phyloP scores from a whole-genome alignment of 2,797 vertebrate species.

The Arctocebus calabarensis region DNA sequence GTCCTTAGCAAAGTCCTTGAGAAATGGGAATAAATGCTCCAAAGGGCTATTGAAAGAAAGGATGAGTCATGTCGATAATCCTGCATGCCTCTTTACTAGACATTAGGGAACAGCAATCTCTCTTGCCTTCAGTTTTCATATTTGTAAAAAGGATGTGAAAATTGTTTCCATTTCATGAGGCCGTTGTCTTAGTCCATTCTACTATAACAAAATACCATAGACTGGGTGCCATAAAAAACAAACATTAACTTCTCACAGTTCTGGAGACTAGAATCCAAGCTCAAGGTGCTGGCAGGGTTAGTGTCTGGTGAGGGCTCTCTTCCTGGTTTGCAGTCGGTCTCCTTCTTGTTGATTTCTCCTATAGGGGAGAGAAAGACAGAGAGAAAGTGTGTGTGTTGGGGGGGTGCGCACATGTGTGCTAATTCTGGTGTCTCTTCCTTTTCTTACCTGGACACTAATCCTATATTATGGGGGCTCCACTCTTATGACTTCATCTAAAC shows the following conservation, averaged over 20 bases:
- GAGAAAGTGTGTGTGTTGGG: too few relatives aligned
- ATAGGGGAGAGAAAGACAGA: background rate
- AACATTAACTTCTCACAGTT: background rate
- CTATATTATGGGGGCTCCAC: background rate
- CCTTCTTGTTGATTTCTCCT: background rate
- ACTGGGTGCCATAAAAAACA: background rate
- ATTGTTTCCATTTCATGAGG: background rate
- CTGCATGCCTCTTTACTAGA: background rate
- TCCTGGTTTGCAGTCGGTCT: background rate
- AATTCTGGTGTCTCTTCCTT: background rate
- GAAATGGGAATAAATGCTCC: background rate
- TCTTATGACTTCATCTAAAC: background rate
- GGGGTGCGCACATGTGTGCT: too few relatives aligned
- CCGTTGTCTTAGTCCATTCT: background rate
- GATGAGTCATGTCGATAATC: background rate
- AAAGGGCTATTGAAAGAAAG: background rate
- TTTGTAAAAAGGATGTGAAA: background rate
- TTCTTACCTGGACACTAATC: background rate
- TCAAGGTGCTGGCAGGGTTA: background rate
- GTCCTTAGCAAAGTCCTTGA: background rate
- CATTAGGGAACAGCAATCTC: background rate
- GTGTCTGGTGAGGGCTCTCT: background rate
- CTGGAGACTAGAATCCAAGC: background rate
- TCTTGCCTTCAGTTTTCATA: background rate
- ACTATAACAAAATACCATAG: background rate